Conservation (phyloP, 2,888 invertebrate genomes). For the Poecilobothrus nobilitatus region DNA sequence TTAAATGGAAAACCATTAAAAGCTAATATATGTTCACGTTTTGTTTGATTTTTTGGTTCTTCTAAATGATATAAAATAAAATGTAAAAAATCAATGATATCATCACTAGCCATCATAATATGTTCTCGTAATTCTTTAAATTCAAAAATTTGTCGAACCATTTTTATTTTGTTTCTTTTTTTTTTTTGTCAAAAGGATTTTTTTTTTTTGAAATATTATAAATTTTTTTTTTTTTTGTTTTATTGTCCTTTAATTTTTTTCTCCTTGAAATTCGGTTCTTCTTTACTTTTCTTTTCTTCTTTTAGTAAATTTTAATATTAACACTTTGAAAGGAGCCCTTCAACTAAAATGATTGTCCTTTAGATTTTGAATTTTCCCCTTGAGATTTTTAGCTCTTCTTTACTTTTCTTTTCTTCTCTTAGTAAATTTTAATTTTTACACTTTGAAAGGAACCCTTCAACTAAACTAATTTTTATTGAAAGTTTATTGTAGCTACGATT, state of each 20-base stretch:
- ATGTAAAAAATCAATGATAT: constrained; percentile 1
- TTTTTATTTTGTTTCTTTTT: not conserved
- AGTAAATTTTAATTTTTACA: not conserved
- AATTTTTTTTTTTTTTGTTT: no score
- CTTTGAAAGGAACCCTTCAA: not conserved
- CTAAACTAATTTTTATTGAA: not conserved
- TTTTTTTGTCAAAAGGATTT: not conserved
- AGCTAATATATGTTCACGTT: constrained; percentile 1
- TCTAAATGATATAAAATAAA: constrained; percentile 4
- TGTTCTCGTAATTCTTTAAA: not conserved
- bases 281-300: not conserved
- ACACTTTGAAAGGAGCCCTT: not conserved
- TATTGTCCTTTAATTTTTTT: not conserved
- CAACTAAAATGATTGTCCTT: not conserved
- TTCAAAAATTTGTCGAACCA: constrained; percentile 1
- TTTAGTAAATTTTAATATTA: not conserved
- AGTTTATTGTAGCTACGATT: not conserved
- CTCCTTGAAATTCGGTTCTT: not conserved
- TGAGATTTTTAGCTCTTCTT: not conserved
- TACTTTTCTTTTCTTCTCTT: not conserved
- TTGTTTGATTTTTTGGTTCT: not conserved
- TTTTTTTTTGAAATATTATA: no score
- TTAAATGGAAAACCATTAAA: constrained; percentile 6
- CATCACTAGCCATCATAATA: not conserved
- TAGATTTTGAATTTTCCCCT: not conserved